These are phyloP conservation scores for Rostratula benghalensis DNA, from an alignment of 2,113 vertebrate genomes.

Conservation along the genomic window DNA sequence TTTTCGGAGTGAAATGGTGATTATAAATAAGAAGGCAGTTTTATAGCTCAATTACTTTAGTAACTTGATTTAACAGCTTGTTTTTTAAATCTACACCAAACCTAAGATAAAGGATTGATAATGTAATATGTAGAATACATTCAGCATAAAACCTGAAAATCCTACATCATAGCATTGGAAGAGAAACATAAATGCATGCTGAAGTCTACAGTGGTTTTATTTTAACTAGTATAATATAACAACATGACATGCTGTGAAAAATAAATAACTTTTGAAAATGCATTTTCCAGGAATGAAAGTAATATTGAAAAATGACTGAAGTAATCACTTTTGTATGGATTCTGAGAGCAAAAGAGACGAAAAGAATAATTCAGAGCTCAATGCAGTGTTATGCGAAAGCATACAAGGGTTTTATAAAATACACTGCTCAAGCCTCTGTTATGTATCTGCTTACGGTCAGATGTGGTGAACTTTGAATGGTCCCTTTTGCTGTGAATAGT, in stretches of 20 bases:
- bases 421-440: background rate
- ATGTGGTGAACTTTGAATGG: conserved; percentile 12
- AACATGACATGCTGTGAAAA: conserved; percentile 79
- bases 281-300: conserved; percentile 79
- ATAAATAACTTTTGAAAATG: conserved; percentile 82
- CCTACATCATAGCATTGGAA: conserved; percentile 60
- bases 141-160: conserved; percentile 68
- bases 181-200: conserved; percentile 68
- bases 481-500: background rate
- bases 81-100: conserved; percentile 66
- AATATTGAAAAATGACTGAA: conserved; percentile 81
- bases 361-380: conserved; percentile 73
- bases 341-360: conserved; percentile 66
- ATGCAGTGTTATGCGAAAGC: conserved; percentile 3
- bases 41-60: conserved; percentile 76
- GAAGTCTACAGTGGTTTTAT: conserved; percentile 77
- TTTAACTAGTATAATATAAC: conserved; percentile 81
- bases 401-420: conserved; percentile 13
- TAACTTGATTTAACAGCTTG: conserved; percentile 73
- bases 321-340: conserved; percentile 80
- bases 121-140: conserved; percentile 75
- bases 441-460: background rate
- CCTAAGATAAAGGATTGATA: conserved; percentile 74
- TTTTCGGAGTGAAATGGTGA: conserved; percentile 24
- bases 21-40: conserved; percentile 71